Percentiles rank a stretch among this genome's conserved stretches.
These are phyloP conservation scores for Dendronephthya gigantea DNA, from an alignment of 64 coral and sea anemone species.

Conservation along the genomic window DNA sequence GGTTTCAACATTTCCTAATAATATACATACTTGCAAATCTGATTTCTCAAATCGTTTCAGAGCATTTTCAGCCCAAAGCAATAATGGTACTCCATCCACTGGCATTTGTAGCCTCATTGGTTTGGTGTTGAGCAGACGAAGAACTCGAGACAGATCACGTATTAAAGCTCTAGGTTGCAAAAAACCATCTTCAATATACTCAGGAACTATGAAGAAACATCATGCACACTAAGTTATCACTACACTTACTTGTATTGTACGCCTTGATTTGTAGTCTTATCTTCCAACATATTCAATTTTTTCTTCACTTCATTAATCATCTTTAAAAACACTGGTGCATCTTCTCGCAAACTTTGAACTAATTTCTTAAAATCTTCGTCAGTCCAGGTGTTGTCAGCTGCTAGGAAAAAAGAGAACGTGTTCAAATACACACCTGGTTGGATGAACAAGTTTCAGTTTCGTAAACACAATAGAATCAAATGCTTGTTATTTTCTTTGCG, in stretches of 20 bases:
- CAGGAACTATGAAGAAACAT: no score
- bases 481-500: no score
- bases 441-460: not conserved
- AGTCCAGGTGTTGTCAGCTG: not conserved
- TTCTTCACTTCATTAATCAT: not conserved
- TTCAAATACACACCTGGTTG: not conserved
- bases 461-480: no score
- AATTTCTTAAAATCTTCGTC: not conserved
- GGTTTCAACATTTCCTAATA: no score
- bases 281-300: not conserved
- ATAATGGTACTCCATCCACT: not conserved
- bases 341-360: not conserved
- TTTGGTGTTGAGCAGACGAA: not conserved
- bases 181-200: not conserved
- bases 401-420: not conserved
- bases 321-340: not conserved
- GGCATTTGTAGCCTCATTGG: not conserved
- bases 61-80: conserved; percentile 1
- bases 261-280: not conserved
- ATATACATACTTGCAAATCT: not conserved
- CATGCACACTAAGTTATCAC: no score
- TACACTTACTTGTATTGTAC: not conserved
- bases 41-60: not conserved
- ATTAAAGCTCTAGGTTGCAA: not conserved
- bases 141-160: not conserved